phyloP scores from a whole-genome alignment of 1,140 invertebrate genomes.

The Drosophila miranda region DNA sequence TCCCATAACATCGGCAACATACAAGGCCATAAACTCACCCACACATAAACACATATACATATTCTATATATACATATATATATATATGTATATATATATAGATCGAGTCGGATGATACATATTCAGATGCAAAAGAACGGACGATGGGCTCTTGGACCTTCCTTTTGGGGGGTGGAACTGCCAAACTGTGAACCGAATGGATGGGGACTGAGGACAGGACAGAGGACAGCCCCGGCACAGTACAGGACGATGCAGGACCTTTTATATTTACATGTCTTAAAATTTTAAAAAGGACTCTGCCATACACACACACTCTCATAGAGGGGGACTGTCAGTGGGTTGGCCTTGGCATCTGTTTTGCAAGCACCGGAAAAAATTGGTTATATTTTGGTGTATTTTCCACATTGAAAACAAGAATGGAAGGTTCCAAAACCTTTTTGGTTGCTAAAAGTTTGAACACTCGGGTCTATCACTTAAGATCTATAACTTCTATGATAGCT shows the following conservation, averaged over 20 bases:
- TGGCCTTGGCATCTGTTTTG: slow-evolving; percentile 66
- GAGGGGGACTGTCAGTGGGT: slow-evolving; percentile 19
- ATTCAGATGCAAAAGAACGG: slow-evolving; percentile 60
- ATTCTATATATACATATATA: slow-evolving; percentile 13
- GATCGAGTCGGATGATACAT: slow-evolving; percentile 72
- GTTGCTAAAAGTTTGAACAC: too few relatives aligned
- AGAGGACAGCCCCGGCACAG: slow-evolving; percentile 11
- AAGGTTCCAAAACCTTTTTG: too few relatives aligned
- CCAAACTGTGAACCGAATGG: slow-evolving; percentile 22
- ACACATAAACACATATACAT: slow-evolving; percentile 24
- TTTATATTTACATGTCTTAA: slow-evolving; percentile 82
- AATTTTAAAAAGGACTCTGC: slow-evolving; percentile 70
- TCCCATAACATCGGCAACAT: slow-evolving; percentile 47
- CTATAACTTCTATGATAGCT: too few relatives aligned
- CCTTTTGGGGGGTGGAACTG: slow-evolving; percentile 41
- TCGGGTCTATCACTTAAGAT: too few relatives aligned
- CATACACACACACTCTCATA: slow-evolving; percentile 7
- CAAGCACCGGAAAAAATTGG: slow-evolving; percentile 28
- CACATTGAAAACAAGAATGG: neutral
- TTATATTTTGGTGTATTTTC: neutral
- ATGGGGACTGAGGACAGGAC: neutral
- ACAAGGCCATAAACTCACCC: slow-evolving; percentile 49
- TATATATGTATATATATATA: slow-evolving; percentile 35
- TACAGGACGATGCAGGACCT: slow-evolving; percentile 73
- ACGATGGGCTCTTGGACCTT: slow-evolving; percentile 55